These are phyloP conservation scores for Ctena decussata DNA, from an alignment of 2,888 invertebrate genomes.

Conservation along the genomic window DNA sequence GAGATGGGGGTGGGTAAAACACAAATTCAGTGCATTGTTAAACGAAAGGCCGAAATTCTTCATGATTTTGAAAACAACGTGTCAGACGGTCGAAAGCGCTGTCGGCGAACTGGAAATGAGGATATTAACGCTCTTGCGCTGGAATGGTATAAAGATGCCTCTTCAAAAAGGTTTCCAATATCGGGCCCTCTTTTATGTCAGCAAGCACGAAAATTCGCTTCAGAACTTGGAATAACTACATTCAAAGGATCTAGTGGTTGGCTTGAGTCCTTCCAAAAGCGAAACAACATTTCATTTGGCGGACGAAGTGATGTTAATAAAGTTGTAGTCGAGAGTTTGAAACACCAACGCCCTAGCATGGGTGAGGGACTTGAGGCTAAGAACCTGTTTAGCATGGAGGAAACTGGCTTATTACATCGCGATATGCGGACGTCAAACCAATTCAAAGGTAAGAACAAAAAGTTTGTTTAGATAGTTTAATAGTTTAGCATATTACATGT, in stretches of 20 bases:
- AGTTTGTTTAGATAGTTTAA: too few species aligned
- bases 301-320: conserved; percentile 33
- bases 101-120: conserved; percentile 30
- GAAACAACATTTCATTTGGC: conserved; percentile 46
- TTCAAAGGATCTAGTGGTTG: conserved; percentile 60
- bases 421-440: too few species aligned
- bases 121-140: conserved; percentile 41
- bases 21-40: conserved; percentile 50
- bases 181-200: conserved; percentile 38
- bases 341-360: conserved; percentile 19
- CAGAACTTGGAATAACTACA: conserved; percentile 12
- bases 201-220: conserved; percentile 35
- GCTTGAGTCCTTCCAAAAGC: conserved; percentile 45
- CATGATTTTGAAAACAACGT: conserved; percentile 43
- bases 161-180: conserved; percentile 18
- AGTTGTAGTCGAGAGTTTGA: conserved; percentile 23
- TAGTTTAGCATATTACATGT: too few species aligned
- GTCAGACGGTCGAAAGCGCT: conserved; percentile 19
- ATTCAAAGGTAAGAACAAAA: too few species aligned
- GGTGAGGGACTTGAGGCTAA: conserved; percentile 38
- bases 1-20: conserved; percentile 58
- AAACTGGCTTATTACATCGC: conserved; percentile 31
- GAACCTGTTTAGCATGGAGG: conserved; percentile 39
- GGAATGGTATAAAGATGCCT: conserved; percentile 47
- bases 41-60: conserved; percentile 43